A percentile compares a stretch with the other conserved stretches of the same genome.
Conservation (phyloP, 2,888 invertebrate genomes). For the Unio delphinus region DNA sequence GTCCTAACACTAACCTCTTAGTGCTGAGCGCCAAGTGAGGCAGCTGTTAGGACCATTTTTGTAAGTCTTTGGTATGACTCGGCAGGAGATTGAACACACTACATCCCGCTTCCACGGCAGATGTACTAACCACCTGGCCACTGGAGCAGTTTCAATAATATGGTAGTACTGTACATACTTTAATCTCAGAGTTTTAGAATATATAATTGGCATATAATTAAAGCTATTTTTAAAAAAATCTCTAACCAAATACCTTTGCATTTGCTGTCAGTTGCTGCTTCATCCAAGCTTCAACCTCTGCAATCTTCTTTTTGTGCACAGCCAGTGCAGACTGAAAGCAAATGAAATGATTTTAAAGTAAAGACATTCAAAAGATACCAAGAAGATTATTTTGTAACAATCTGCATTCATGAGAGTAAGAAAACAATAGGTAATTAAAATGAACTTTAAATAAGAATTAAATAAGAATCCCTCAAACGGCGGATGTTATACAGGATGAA, state of each 20-base stretch:
- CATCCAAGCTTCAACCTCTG: constrained; percentile 83
- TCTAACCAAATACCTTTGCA: constrained; percentile 4
- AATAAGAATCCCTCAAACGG: not conserved
- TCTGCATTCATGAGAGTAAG: not conserved
- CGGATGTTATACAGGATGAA: no score
- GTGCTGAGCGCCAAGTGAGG: no score
- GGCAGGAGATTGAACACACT: no score
- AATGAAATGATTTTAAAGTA: not conserved
- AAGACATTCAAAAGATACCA: not conserved
- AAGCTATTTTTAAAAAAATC: no score
- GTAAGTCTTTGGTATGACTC: no score
- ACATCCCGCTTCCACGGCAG: no score
- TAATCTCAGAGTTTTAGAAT: no score
- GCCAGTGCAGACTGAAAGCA: constrained; percentile 76
- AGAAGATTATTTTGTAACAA: not conserved
- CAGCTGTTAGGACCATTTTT: no score
- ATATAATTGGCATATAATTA: not conserved
- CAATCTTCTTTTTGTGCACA: constrained; percentile 82
- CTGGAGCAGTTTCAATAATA: no score
- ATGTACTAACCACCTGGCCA: no score
- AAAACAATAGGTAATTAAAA: not conserved
- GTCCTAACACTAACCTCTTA: no score
- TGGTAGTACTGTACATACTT: no score
- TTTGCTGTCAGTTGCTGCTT: constrained; percentile 28
- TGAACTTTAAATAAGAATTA: not conserved